Conservation (phyloP, 2,888 invertebrate species). For the Dendrolimus pini region DNA sequence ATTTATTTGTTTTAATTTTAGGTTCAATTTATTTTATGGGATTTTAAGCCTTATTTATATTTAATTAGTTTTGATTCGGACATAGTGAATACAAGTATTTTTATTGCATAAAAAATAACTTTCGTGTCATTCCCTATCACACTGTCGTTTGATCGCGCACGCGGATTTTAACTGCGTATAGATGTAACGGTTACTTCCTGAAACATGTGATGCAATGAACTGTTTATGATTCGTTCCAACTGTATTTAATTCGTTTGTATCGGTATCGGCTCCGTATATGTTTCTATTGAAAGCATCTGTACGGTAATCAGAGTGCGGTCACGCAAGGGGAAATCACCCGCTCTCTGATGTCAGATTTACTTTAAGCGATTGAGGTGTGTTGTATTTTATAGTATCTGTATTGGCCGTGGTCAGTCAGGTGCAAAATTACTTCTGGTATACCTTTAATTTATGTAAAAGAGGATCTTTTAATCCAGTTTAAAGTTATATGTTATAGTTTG, state of each 20-base stretch:
- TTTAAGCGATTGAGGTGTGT: constrained; percentile 10
- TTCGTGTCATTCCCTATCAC: constrained; percentile 37
- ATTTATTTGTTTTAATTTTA: no score
- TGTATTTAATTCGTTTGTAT: constrained; percentile 13
- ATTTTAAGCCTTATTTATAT: no score
- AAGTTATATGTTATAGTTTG: no score
- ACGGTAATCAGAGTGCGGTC: constrained; percentile 30
- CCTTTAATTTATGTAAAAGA: background rate
- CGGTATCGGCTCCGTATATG: constrained; percentile 19
- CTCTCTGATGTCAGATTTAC: constrained; percentile 10
- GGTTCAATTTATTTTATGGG: no score
- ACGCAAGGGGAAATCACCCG: constrained; percentile 37
- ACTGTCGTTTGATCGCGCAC: constrained; percentile 16
- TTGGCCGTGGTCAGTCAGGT: background rate
- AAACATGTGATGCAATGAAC: constrained; percentile 27
- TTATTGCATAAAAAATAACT: constrained; percentile 44
- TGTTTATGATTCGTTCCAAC: constrained; percentile 22
- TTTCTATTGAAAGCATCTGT: constrained; percentile 35
- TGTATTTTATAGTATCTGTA: background rate
- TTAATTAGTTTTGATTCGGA: no score
- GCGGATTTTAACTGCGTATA: constrained; percentile 17
- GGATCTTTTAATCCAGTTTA: no score
- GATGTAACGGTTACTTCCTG: constrained; percentile 28
- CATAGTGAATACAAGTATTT: constrained; percentile 12
- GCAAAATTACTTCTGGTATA: background rate